These are phyloP conservation scores for Pelusios castaneus DNA, from an alignment of 2,113 vertebrate species.

Conservation along the genomic window DNA sequence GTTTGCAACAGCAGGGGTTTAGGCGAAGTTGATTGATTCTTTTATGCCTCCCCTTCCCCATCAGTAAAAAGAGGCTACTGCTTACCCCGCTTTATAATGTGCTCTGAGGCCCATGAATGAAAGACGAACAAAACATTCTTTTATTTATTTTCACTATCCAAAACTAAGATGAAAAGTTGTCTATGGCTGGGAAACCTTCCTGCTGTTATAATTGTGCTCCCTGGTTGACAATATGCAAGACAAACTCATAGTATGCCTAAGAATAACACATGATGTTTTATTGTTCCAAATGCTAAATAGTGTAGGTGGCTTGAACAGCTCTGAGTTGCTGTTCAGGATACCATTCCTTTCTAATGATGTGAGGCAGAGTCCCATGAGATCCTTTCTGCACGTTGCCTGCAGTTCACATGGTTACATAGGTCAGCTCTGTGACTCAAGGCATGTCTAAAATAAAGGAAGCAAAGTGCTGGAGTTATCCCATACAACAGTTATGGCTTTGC, in stretches of 20 bases:
- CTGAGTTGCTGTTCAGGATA: background rate
- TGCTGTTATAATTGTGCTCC: background rate
- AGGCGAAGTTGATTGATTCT: background rate
- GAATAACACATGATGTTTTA: background rate
- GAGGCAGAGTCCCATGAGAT: background rate
- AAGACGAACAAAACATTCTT: slow-evolving; percentile 2
- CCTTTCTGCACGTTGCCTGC: background rate
- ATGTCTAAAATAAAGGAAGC: background rate
- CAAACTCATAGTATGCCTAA: background rate
- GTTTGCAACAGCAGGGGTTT: background rate
- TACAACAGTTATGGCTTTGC: background rate
- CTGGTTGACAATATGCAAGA: background rate
- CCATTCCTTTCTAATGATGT: background rate
- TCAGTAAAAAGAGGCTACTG: background rate
- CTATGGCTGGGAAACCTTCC: slow-evolving; percentile 3
- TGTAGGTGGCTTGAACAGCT: background rate
- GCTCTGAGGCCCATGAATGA: background rate
- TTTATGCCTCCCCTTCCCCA: background rate
- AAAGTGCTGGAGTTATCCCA: background rate
- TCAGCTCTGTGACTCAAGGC: background rate
- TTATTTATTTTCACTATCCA: slow-evolving; percentile 16
- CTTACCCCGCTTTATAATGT: background rate
- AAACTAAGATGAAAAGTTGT: slow-evolving; percentile 23
- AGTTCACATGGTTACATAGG: background rate
- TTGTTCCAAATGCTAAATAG: background rate